phyloP scores from a whole-genome alignment of 2,888 invertebrate species.

The Plagiodera versicolora region DNA sequence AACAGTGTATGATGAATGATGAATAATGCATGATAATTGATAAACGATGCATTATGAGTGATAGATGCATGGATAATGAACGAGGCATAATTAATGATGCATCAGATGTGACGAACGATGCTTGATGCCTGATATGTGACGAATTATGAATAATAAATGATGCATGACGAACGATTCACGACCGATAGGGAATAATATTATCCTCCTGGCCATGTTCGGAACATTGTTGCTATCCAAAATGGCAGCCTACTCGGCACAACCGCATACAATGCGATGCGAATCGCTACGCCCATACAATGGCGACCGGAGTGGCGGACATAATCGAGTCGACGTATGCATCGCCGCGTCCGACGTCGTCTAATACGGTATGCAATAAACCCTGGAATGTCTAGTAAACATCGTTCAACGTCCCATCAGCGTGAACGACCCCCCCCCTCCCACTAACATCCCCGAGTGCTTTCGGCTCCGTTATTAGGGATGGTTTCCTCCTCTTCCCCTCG shows the following conservation, averaged over 20 bases:
- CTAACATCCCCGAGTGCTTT: background rate
- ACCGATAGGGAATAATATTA: no score
- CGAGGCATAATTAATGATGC: no score
- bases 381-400: constrained; percentile 36
- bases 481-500: no score
- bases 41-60: no score
- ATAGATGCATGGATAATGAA: no score
- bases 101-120: no score
- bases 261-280: background rate
- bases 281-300: background rate
- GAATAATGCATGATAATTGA: no score
- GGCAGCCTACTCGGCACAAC: background rate
- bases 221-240: background rate
- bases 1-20: no score
- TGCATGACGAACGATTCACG: no score
- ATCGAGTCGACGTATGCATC: constrained; percentile 44
- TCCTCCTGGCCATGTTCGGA: no score
- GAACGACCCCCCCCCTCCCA: background rate
- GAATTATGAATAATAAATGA: no score
- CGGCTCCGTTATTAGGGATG: background rate
- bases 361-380: constrained; percentile 44
- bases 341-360: constrained; percentile 39
- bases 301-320: constrained; percentile 26
- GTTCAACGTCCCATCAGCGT: constrained; percentile 8
- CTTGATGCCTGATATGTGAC: no score